Conservation (phyloP, 2,888 invertebrate species). For the Drosophila macrospina region DNA sequence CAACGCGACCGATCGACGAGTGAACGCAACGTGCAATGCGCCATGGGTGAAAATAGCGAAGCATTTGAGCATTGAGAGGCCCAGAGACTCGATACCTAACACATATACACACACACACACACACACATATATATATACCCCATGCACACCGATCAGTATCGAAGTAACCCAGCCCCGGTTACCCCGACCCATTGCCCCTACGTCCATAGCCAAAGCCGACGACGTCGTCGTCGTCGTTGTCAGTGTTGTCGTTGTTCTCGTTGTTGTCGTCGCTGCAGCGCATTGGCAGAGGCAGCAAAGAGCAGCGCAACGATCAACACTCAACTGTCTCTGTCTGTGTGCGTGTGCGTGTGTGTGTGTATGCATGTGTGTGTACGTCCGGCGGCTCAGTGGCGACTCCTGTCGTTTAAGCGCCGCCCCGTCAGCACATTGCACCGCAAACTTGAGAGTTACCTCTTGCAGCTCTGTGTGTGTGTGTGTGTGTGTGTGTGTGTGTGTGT, state of each 20-base stretch:
- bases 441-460: constrained; percentile 11
- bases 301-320: constrained; percentile 39
- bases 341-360: background rate
- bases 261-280: constrained; percentile 21
- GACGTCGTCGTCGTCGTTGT: constrained; percentile 1
- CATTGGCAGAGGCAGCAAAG: constrained; percentile 21
- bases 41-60: constrained; percentile 64
- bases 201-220: constrained; percentile 7
- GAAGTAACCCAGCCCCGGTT: constrained; percentile 3
- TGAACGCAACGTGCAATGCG: constrained; percentile 76
- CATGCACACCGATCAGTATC: constrained; percentile 12
- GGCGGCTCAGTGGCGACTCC: constrained; percentile 37
- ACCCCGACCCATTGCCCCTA: constrained; percentile 10
- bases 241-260: background rate
- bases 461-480: constrained; percentile 1
- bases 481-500: constrained; percentile 11
- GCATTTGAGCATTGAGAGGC: constrained; percentile 53
- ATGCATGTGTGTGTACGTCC: constrained; percentile 9
- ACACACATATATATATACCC: background rate
- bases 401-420: constrained; percentile 47
- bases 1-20: constrained; percentile 78
- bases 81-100: constrained; percentile 30
- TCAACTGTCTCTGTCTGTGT: constrained; percentile 5
- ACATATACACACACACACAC: constrained; percentile 4
- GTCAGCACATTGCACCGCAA: constrained; percentile 44